Percentiles rank a stretch among this genome's conserved stretches.
Evolutionary conservation across 2,113 vertebrate species (phyloP).

Genomic region (Petroica traversi): DNA sequence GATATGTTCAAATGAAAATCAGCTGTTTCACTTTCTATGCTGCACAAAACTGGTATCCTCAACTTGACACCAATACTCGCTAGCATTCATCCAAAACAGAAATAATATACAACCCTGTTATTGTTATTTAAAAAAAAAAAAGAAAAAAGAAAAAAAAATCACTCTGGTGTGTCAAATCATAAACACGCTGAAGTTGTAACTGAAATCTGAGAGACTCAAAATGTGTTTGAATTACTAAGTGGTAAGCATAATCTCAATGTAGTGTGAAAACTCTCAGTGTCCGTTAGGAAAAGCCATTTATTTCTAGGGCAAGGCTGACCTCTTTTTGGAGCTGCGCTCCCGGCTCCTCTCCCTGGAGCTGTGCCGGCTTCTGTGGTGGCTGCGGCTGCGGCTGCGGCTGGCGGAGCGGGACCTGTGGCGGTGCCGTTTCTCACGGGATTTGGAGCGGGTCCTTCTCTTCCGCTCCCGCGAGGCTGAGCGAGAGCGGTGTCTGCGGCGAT

Average conservation of each 20-base stretch:
- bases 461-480: constrained; percentile 81
- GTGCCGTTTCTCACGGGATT: constrained; percentile 80
- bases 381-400: constrained; percentile 80
- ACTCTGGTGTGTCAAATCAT: not conserved
- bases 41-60: not conserved
- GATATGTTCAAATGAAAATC: not conserved
- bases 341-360: constrained; percentile 81
- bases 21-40: not conserved
- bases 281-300: not conserved
- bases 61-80: not conserved
- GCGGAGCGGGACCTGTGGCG: constrained; percentile 75
- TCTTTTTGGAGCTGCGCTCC: constrained; percentile 79
- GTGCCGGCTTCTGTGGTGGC: constrained; percentile 80
- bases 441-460: constrained; percentile 80
- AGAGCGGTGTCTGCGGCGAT: constrained; percentile 78
- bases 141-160: not conserved
- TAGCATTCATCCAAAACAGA: not conserved
- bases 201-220: not conserved
- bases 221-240: not conserved
- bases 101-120: not conserved
- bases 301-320: constrained; percentile 44
- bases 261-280: not conserved
- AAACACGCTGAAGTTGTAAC: not conserved
- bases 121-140: not conserved
- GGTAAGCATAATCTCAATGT: not conserved